Conservation (phyloP, 1,140 invertebrate genomes). For the Eupeodes corollae region DNA sequence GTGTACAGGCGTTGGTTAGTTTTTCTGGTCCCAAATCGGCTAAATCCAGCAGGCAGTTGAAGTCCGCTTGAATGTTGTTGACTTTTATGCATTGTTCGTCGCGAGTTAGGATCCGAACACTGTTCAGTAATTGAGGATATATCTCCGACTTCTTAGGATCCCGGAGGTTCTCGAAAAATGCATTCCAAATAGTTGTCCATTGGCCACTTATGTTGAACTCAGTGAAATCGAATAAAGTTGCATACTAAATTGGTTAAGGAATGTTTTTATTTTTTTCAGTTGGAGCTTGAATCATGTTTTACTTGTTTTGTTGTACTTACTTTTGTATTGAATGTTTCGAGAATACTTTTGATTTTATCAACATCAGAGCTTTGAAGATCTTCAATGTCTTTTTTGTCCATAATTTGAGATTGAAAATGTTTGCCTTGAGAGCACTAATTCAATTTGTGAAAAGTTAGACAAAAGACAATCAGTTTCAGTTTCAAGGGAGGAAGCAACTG, state of each 20-base stretch:
- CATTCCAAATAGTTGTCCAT: slow-evolving; percentile 43
- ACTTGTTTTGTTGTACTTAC: slow-evolving; percentile 9
- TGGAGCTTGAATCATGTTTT: background rate
- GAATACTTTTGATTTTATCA: slow-evolving; percentile 17
- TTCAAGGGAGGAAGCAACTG: too few relatives aligned
- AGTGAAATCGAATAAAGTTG: slow-evolving; percentile 39
- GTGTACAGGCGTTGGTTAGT: slow-evolving; percentile 17
- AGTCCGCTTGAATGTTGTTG: slow-evolving; percentile 53
- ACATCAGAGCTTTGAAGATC: slow-evolving; percentile 20
- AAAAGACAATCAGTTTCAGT: too few relatives aligned
- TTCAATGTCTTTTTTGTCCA: slow-evolving; percentile 28
- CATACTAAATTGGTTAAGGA: slow-evolving; percentile 35
- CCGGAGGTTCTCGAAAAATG: slow-evolving; percentile 41
- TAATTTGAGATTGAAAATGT: slow-evolving; percentile 6
- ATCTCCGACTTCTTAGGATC: slow-evolving; percentile 31
- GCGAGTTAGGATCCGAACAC: slow-evolving; percentile 52
- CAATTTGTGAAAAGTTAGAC: too few relatives aligned
- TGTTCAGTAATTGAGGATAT: slow-evolving; percentile 40
- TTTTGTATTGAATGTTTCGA: slow-evolving; percentile 27
- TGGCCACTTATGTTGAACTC: slow-evolving; percentile 40
- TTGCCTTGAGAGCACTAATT: too few relatives aligned
- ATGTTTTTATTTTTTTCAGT: background rate
- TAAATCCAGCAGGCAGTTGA: slow-evolving; percentile 51
- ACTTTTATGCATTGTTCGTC: slow-evolving; percentile 63
- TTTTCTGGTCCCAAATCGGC: slow-evolving; percentile 36